Base-by-base conservation (phyloP, 2,797 vertebrate genomes). In the Protonibea diacanthus region DNA sequence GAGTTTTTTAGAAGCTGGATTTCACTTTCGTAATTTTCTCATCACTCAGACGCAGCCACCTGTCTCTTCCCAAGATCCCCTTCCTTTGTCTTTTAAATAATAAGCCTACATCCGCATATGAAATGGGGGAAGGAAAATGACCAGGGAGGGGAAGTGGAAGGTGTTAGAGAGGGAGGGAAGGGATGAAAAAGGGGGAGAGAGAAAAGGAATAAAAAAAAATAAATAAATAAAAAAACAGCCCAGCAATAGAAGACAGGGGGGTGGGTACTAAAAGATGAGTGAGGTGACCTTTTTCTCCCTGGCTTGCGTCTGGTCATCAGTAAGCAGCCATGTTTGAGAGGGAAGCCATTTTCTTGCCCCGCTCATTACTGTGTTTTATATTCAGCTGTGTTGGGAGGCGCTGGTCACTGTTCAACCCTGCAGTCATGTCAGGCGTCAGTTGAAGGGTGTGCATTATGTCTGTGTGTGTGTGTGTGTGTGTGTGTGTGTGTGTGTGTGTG, bases 41-140 rank as follows among this genome's bases (percentile, higher is more conserved):
- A 93, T 95, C 93, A 94, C 90, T 95, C 93, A 94, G 91, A 90
- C 57, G 81, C 84, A 82, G 87, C 89, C 90, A 94, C 92, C 90
- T 94, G 94, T 94, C 93, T 93, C 89, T 90, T 92, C 87, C 86
- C 84, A 82, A 90, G 90, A 92, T 89, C 90, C 86, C 82, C 79
- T 91, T 94, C 93, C 89, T 94, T 95, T 95, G 94, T 96, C 93
- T 95, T 91, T 89, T 89, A 85, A 94, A 93, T 95, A 93, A 95
- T 92, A 94, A 92, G 90, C 78, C 88, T 81, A 89, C 89, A 89
- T 94, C 86, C 88, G 76, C 83, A 91, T 90, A 84, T 44, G 20
- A 75, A 86, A 85, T 69, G 64, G 71, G 61, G 47, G 77, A 71
- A 72, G 76, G 85, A 80, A 81, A 89, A 91, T 90, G 89, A 90